Conservation (phyloP, 1,140 invertebrate species). For the Zelostemma sp. region DNA sequence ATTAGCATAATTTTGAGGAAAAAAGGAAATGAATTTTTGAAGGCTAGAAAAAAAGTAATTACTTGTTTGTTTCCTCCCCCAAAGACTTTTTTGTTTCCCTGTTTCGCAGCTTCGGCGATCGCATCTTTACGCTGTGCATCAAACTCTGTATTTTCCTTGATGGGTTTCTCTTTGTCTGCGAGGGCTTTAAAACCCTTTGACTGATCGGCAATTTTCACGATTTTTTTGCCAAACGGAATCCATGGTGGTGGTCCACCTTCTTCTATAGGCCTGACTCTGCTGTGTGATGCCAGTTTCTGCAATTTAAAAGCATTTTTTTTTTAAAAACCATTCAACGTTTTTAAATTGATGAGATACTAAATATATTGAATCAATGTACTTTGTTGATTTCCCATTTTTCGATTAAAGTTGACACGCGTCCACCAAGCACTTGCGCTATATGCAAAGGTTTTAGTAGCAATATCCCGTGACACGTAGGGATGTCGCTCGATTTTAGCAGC, state of each 20-base stretch:
- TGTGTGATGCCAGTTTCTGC: slow-evolving; percentile 81
- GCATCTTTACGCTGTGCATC: slow-evolving; percentile 86
- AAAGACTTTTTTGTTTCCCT: slow-evolving; percentile 76
- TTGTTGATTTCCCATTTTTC: slow-evolving; percentile 92
- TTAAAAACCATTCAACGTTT: neutral
- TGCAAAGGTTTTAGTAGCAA: slow-evolving; percentile 78
- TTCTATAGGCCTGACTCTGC: slow-evolving; percentile 71
- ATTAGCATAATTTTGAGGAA: slow-evolving; percentile 10
- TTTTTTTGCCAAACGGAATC: slow-evolving; percentile 90
- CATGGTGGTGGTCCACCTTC: slow-evolving; percentile 88
- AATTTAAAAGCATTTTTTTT: slow-evolving; percentile 11
- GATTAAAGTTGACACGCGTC: slow-evolving; percentile 83
- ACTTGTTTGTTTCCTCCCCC: slow-evolving; percentile 81
- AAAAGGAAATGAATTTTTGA: slow-evolving; percentile 17
- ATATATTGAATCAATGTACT: slow-evolving; percentile 58
- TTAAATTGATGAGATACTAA: neutral
- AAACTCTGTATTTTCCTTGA: slow-evolving; percentile 83
- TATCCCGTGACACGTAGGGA: slow-evolving; percentile 75
- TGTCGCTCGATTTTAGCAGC: slow-evolving; percentile 65
- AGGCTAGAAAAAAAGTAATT: slow-evolving; percentile 31
- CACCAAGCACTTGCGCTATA: slow-evolving; percentile 80
- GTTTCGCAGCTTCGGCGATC: slow-evolving; percentile 86
- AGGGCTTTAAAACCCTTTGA: slow-evolving; percentile 81
- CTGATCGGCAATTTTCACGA: slow-evolving; percentile 73
- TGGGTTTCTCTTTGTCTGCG: slow-evolving; percentile 72